phyloP scores from a whole-genome alignment of 2,888 invertebrate species.

The Amblyteles armatorius region DNA sequence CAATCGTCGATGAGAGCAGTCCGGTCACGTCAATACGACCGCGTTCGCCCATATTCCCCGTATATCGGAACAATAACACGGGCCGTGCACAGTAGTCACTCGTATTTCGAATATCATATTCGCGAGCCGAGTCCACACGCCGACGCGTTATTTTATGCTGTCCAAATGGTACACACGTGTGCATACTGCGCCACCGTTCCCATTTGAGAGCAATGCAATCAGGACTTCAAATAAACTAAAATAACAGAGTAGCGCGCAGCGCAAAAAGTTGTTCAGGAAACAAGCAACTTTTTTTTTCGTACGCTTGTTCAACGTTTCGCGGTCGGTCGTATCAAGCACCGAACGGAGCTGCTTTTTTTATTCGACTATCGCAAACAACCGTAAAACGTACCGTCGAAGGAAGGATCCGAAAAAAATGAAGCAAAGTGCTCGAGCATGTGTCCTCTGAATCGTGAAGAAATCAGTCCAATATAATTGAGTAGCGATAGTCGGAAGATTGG shows the following conservation, averaged over 20 bases:
- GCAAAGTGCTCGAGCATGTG: neutral
- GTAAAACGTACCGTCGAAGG: neutral
- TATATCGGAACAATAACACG: neutral
- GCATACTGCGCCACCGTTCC: neutral
- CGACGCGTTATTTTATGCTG: neutral
- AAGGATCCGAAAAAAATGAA: neutral
- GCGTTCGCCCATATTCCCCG: neutral
- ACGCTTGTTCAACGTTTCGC: neutral
- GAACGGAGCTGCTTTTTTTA: neutral
- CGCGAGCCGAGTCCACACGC: neutral
- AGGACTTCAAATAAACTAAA: constrained; percentile 11
- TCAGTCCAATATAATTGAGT: constrained; percentile 52
- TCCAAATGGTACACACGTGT: neutral
- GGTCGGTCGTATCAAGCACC: neutral
- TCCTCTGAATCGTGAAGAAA: constrained; percentile 11
- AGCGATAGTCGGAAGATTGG: constrained; percentile 47
- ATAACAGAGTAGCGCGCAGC: neutral
- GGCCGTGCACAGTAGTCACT: neutral
- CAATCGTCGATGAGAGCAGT: neutral
- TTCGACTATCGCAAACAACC: neutral
- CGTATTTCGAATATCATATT: neutral
- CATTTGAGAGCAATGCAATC: neutral
- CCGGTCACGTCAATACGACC: neutral
- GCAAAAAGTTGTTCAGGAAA: neutral
- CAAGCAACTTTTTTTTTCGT: neutral